These are phyloP conservation scores for Sebastes elongatus DNA, from an alignment of 2,797 vertebrate genomes.

Conservation along the genomic window DNA sequence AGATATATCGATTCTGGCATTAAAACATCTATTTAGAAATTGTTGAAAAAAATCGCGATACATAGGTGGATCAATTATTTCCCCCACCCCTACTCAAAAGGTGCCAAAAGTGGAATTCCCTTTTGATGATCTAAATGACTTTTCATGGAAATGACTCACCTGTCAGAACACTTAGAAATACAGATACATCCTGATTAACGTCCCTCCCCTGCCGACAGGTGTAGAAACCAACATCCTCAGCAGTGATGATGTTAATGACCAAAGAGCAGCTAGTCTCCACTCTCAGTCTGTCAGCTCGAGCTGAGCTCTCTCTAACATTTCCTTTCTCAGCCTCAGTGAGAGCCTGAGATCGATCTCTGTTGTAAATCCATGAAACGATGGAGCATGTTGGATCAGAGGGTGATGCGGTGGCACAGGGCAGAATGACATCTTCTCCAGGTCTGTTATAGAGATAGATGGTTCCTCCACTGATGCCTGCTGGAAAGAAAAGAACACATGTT, in stretches of 20 bases:
- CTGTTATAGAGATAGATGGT: accelerated
- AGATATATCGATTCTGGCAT: too few species aligned
- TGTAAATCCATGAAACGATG: not conserved
- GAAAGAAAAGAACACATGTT: not conserved
- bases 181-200: accelerated
- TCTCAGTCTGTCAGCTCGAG: not conserved
- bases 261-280: constrained; percentile 16
- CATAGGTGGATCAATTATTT: accelerated
- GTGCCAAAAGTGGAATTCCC: too few species aligned
- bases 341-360: accelerated
- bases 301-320: not conserved
- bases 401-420: not conserved
- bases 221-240: not conserved
- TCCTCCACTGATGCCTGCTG: not conserved
- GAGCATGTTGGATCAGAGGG: not conserved
- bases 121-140: too few species aligned
- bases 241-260: constrained; percentile 1
- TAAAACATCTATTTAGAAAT: too few species aligned
- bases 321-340: not conserved
- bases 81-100: too few species aligned
- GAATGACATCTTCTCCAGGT: not conserved
- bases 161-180: not conserved
- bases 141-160: constrained; percentile 21
- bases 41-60: accelerated
- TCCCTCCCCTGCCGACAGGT: accelerated